Conservation (phyloP, 1,140 invertebrate species). For the Dermatophagoides farinae region DNA sequence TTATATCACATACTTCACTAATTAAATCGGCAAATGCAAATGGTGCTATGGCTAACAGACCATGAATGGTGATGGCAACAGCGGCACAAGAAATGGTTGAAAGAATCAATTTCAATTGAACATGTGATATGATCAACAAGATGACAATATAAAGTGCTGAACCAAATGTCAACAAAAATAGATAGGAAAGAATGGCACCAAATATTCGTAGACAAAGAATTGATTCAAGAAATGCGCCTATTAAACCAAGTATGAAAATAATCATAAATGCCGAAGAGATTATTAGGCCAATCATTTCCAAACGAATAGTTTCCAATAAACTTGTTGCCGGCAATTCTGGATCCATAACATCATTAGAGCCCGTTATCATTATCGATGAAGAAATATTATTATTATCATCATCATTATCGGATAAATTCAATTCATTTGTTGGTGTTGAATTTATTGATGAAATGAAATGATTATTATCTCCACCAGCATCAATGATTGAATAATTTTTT, state of each 20-base stretch:
- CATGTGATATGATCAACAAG: background rate
- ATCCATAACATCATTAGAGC: background rate
- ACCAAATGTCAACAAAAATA: conserved; percentile 9
- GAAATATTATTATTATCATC: background rate
- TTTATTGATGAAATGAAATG: background rate
- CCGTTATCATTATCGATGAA: background rate
- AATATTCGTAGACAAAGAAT: conserved; percentile 2
- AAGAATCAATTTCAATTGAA: background rate
- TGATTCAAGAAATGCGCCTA: conserved; percentile 8
- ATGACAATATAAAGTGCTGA: background rate
- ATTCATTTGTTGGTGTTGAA: background rate
- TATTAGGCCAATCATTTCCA: background rate
- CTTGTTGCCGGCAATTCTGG: background rate
- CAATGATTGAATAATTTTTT: background rate
- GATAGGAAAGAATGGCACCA: conserved; percentile 6
- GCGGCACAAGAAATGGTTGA: background rate
- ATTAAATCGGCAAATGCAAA: conserved; percentile 10
- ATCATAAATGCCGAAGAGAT: background rate
- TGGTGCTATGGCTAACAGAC: background rate
- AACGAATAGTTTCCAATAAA: background rate
- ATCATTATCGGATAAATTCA: background rate
- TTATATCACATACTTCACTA: conserved; percentile 3
- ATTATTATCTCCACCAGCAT: no score
- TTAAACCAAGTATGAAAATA: conserved; percentile 5
- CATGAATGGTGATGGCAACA: conserved; percentile 3